A percentile compares a stretch with the other conserved stretches of the same genome.
phyloP scores from a whole-genome alignment of 1,140 invertebrate genomes.

The Cataglyphis hispanica region DNA sequence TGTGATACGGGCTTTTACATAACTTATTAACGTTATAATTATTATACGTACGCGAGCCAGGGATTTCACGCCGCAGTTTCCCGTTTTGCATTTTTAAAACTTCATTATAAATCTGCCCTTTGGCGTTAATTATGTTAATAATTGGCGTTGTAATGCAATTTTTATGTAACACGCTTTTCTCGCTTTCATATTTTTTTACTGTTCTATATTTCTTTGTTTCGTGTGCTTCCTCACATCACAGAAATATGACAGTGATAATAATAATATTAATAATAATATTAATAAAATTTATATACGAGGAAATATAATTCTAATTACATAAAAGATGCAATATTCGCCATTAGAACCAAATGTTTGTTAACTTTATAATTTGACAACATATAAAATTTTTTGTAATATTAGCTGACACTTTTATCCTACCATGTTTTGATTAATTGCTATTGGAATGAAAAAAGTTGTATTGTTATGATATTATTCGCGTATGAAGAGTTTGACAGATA shows the following conservation, averaged over 20 bases:
- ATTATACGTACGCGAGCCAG: neutral
- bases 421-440: neutral
- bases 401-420: neutral
- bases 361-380: neutral
- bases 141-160: slow-evolving; percentile 1
- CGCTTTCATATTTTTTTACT: neutral
- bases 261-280: neutral
- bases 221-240: neutral
- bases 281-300: neutral
- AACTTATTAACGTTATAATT: slow-evolving; percentile 16
- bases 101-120: slow-evolving; percentile 24
- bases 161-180: neutral
- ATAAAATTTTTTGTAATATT: neutral
- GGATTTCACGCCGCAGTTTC: neutral
- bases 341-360: neutral
- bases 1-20: neutral
- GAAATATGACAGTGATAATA: neutral
- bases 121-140: slow-evolving; percentile 24
- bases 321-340: neutral
- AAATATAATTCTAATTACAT: neutral
- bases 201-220: neutral
- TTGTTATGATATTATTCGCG: neutral
- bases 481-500: slow-evolving; percentile 34
- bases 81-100: neutral
- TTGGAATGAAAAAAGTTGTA: slow-evolving; percentile 13